These are phyloP conservation scores for Drosophila diplacantha DNA, from an alignment of 2,888 invertebrate genomes.

Conservation along the genomic window DNA sequence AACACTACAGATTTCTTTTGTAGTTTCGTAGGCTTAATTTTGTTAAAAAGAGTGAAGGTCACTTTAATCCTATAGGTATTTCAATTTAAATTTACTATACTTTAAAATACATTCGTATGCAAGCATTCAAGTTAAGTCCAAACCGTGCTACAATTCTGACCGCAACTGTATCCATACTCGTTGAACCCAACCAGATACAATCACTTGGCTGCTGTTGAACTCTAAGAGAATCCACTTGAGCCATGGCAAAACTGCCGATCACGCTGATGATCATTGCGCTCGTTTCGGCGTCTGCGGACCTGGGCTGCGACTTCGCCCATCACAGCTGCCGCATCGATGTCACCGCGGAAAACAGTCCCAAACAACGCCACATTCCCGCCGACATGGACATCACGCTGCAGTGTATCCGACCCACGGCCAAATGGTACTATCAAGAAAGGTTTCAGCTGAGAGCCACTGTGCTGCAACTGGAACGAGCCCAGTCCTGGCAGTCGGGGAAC, in stretches of 20 bases:
- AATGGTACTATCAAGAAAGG: constrained; percentile 61
- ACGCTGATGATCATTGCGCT: constrained; percentile 49
- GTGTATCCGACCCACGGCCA: constrained; percentile 40
- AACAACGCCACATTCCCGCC: constrained; percentile 41
- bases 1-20: too few species aligned
- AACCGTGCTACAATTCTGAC: background rate
- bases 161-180: constrained; percentile 20
- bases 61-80: too few species aligned
- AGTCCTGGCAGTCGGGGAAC: constrained; percentile 59
- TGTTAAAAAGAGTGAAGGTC: too few species aligned
- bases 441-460: constrained; percentile 31
- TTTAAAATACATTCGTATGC: background rate
- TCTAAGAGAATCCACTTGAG: constrained; percentile 48
- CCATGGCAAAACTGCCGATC: constrained; percentile 63
- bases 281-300: constrained; percentile 14
- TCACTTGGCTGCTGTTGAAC: constrained; percentile 36
- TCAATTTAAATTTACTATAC: too few species aligned
- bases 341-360: constrained; percentile 13
- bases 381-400: constrained; percentile 56
- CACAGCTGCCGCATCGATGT: constrained; percentile 56
- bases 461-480: constrained; percentile 47
- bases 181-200: constrained; percentile 23
- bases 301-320: constrained; percentile 47
- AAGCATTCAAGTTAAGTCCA: background rate
- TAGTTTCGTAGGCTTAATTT: too few species aligned